These are phyloP conservation scores for Bombyx mori DNA, from an alignment of 1,140 invertebrate species.

Conservation along the genomic window DNA sequence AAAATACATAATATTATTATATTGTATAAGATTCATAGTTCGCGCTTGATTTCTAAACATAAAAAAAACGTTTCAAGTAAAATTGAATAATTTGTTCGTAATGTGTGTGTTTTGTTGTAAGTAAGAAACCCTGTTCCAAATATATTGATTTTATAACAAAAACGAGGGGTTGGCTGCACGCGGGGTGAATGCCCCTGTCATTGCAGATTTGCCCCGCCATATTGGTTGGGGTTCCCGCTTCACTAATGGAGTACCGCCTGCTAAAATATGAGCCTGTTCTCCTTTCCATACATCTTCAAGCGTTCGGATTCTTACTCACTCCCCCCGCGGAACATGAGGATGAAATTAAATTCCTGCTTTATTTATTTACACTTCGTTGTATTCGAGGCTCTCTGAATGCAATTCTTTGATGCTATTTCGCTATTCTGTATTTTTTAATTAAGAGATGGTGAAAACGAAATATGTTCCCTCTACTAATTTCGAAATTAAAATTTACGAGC, in stretches of 20 bases:
- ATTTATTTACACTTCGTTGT: too few species aligned
- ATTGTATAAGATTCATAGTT: too few species aligned
- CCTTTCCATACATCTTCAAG: constrained; percentile 51
- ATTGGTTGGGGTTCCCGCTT: constrained; percentile 54
- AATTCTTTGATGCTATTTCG: too few species aligned
- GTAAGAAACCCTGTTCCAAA: constrained; percentile 39
- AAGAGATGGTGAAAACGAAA: too few species aligned
- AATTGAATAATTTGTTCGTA: background rate
- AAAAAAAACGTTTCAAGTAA: background rate
- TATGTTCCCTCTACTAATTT: too few species aligned
- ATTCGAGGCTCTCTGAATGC: too few species aligned
- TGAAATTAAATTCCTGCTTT: background rate
- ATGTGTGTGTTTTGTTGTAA: constrained; percentile 24
- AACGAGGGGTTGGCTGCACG: constrained; percentile 58
- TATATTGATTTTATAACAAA: constrained; percentile 67
- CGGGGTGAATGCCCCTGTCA: constrained; percentile 62
- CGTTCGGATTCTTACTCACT: constrained; percentile 28
- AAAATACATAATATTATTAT: too few species aligned
- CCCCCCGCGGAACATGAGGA: background rate
- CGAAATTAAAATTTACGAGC: too few species aligned
- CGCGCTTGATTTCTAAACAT: background rate
- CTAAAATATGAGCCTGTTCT: constrained; percentile 61
- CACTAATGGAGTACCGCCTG: constrained; percentile 60
- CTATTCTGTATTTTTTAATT: too few species aligned
- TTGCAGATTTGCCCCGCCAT: constrained; percentile 59